Evolutionary conservation across 1,140 invertebrate genomes (phyloP), one percentile per base, ranked within the genome.

Genomic region (Drosophila rufa): DNA sequence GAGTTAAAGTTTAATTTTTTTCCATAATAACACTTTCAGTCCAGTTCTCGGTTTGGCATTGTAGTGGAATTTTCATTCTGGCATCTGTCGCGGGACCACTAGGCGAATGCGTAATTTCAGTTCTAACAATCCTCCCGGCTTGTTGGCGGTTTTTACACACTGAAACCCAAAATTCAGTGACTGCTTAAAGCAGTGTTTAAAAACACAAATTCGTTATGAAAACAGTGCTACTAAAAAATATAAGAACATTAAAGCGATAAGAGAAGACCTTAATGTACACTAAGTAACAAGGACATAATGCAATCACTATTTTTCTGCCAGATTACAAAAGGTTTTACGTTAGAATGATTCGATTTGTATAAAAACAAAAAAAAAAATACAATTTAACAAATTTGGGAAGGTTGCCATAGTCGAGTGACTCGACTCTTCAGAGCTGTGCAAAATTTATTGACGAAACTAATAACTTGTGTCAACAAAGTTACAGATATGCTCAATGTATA

Each of bases 31-130:
- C 56, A 81, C 78, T 74, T 46, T 59, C 43, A 11, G 40, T 27
- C 12, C 19, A 22, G 40, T 25, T 30, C 12, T 8, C 17, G 38
- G 33, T 42, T 27, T 58, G 69, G 40, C 15, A 45, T 59, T 66
- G 57, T 62, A 59, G 64, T 60, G 61, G 51, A 68, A 82, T 82
- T 82, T 82, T 43, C 80, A 82, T 74, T 47, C 38, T 67, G 55
- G 50, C 81, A 73, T 60, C 58, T 64, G 66, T 48, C 51, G 61
- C n/a, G 30, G 11, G 51, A 50, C 65, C 47, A 57, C 40, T 14
- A 45, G 60, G 79, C 71, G 81, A 64, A 85, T 83, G 55, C 76
- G 82, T 76, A 83, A 76, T 74, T 66, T 57, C 38, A 25, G 25
- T 47, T 68, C 42, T 43, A 51, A 43, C 55, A 57, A 22, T 15